Percentiles rank a stretch among this genome's conserved stretches.
These are phyloP conservation scores for Eubucco bourcierii DNA, from an alignment of 2,113 vertebrate genomes.

Conservation along the genomic window DNA sequence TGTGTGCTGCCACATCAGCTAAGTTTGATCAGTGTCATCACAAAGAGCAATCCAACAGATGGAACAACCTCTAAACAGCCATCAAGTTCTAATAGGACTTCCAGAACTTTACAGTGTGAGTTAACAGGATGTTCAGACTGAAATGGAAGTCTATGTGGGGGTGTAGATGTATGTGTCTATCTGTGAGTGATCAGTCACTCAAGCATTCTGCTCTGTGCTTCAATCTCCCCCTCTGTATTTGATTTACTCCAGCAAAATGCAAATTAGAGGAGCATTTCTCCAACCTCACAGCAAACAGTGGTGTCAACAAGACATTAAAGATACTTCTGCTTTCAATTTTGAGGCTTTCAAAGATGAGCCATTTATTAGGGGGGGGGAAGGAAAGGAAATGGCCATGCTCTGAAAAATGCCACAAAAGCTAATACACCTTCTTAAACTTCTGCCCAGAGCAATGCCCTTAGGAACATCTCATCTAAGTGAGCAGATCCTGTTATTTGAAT, in stretches of 20 bases:
- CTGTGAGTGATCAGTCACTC: not conserved
- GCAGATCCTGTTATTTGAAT: not conserved
- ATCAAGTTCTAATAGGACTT: slow-evolving; percentile 6
- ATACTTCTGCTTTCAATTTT: not conserved
- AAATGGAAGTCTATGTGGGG: not conserved
- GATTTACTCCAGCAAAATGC: not conserved
- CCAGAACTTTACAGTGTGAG: not conserved
- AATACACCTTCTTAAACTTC: not conserved
- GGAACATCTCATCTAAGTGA: not conserved
- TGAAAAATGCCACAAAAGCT: slow-evolving; percentile 34
- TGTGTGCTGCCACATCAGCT: not conserved
- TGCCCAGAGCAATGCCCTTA: not conserved
- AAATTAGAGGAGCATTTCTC: not conserved
- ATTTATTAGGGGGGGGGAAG: not conserved
- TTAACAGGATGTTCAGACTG: not conserved
- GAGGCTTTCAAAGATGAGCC: slow-evolving; percentile 13
- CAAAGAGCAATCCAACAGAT: not conserved
- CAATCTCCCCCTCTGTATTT: not conserved
- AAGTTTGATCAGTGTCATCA: not conserved
- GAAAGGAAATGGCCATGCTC: not conserved
- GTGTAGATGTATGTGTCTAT: not conserved
- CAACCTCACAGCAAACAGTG: not conserved
- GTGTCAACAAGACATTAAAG: not conserved
- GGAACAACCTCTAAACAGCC: not conserved
- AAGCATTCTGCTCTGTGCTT: not conserved